phyloP scores from a whole-genome alignment of 2,113 vertebrate genomes.

The Pao palembangensis region DNA sequence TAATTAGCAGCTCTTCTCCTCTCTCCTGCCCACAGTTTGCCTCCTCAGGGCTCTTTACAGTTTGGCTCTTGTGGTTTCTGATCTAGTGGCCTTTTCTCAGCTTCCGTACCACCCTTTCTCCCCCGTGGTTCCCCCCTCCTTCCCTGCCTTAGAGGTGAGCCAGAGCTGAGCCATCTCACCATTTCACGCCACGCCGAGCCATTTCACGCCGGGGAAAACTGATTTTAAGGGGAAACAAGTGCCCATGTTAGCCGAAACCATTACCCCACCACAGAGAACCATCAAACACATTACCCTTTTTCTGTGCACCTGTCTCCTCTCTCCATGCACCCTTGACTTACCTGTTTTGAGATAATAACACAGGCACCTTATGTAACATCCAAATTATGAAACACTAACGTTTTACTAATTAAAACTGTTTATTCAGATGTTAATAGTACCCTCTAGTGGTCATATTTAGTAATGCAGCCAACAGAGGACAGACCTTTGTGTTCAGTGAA shows the following conservation, averaged over 20 bases:
- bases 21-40: conserved; percentile 91
- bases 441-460: conserved; percentile 22
- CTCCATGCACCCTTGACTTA: conserved; percentile 15
- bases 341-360: conserved; percentile 3
- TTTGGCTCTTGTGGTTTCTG: conserved; percentile 99
- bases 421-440: conserved; percentile 1
- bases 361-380: neutral
- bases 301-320: conserved; percentile 1
- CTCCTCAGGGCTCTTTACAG: conserved; percentile 99
- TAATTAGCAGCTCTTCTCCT: conserved; percentile 75
- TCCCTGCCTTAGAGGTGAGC: conserved; percentile 99
- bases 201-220: conserved; percentile 49
- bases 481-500: too few species aligned
- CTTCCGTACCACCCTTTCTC: conserved; percentile 92
- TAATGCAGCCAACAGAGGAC: neutral
- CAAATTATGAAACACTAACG: neutral
- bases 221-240: conserved; percentile 16
- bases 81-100: conserved; percentile 99
- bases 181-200: conserved; percentile 35
- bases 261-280: conserved; percentile 4
- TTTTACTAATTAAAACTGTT: neutral
- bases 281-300: conserved; percentile 15
- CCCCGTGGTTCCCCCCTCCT: conserved; percentile 81
- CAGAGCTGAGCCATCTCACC: conserved; percentile 42
- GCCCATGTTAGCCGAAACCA: conserved; percentile 23